These are phyloP conservation scores for Nixonia krombeini DNA, from an alignment of 1,140 invertebrate species.

Conservation along the genomic window DNA sequence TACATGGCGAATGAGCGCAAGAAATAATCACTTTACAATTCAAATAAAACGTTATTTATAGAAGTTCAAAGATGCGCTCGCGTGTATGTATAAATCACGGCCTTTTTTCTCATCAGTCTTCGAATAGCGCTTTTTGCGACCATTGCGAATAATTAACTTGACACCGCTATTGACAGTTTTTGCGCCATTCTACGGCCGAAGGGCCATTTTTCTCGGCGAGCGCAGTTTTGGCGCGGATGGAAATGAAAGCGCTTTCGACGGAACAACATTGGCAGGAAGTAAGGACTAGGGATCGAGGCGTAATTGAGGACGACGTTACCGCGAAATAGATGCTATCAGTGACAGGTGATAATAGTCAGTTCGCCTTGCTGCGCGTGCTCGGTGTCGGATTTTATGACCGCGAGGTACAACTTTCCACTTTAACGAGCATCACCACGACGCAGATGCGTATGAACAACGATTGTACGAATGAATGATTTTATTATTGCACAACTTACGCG, in stretches of 20 bases:
- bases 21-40: conserved; percentile 10
- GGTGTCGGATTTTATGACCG: conserved; percentile 41
- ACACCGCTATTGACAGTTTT: too few species aligned
- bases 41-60: conserved; percentile 5
- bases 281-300: background rate
- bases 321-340: conserved; percentile 12
- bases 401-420: conserved; percentile 39
- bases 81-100: background rate
- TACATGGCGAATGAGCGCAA: conserved; percentile 4
- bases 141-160: too few species aligned
- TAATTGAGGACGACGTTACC: conserved; percentile 4
- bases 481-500: too few species aligned
- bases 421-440: conserved; percentile 34
- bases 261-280: conserved; percentile 5
- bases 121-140: too few species aligned
- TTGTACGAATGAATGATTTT: conserved; percentile 21
- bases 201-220: too few species aligned
- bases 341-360: conserved; percentile 32
- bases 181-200: too few species aligned
- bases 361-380: conserved; percentile 31
- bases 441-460: conserved; percentile 33
- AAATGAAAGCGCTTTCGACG: too few species aligned
- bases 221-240: too few species aligned
- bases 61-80: background rate
- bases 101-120: too few species aligned